Base-by-base conservation (phyloP, 2,113 vertebrate species). In the Alouatta palliata region DNA sequence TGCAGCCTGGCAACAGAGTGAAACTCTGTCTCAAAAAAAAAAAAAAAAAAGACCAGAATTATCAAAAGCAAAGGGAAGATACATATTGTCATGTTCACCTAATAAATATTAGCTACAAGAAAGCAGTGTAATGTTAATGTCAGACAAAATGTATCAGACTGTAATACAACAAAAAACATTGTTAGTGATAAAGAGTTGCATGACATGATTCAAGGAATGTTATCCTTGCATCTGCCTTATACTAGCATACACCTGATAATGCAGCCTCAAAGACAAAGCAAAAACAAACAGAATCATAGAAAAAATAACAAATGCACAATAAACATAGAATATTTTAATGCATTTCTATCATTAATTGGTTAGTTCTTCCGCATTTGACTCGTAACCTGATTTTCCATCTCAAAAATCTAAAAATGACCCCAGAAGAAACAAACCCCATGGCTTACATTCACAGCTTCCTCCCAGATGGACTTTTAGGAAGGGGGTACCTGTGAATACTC, bases 401-500 rank as follows among this genome's bases (percentile, higher is more conserved):
- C 43, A 49, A 40, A 71, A 27, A 66, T 32, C 76, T 35, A 91
- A 32, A 96, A 73, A 43, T 14, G 6, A 8, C 20, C 6, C 70
- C 54, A 47, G 30, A 35, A 66, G 32, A 76, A 27, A 30, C 35
- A 40, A 21, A 2, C 5, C 20, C 16, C 23, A 1, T 19, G 3
- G 2, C 58, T 79, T 77, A 35, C 27, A 61, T 47, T 2, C 4
- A 25, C 2, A n/a, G 25, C 35, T 47, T 49, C 40, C 76, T 77
- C 54, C 40, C 2, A 5, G 1, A 14, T n/a, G 32, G 43, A 14
- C 40, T 35, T n/a, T 19, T 14, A 16, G 37, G 61, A 25, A 84
- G 7, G 10, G 5, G 52, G 19, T 17, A 2, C 6, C 56, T 8
- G 16, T 6, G 8, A 49, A 37, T 6, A 19, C 17, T 2, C 35